Base-by-base conservation (phyloP, 2,797 vertebrate species). In the Cercopithecus hamlyni region DNA sequence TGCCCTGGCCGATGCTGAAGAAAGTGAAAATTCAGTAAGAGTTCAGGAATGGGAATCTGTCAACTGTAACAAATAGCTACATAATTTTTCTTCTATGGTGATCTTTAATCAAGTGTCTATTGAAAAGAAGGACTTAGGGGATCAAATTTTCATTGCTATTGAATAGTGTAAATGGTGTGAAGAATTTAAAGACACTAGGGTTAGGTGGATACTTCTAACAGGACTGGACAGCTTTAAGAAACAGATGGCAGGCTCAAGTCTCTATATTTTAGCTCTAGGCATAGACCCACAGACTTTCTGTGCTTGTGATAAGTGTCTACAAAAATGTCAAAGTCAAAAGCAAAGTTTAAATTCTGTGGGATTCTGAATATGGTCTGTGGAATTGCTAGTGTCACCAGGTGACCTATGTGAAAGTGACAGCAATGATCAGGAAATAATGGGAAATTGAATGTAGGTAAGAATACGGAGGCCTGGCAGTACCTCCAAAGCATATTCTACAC, bases 61-160 rank as follows among this genome's bases (percentile, higher is more conserved):
- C 76, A 88, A 81, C 33, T 0, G 0, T 61, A 82, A 90, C 11
- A 87, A 89, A 90, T 7, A 45, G 27, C 30, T 72, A 82, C 95
- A 76, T 72, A 83, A 52, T 30, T 36, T 91, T 80, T 73, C 64
- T 86, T 92, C 81, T 33, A 33, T 48, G 41, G 70, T 39, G 30
- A 75, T 77, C 45, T 94, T 90, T 85, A 94, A 70, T 79, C 58
- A 89, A 86, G 27, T 93, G 80, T 70, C 81, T 82, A 26, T 14
- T 70, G 86, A 76, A 88, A 84, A 93, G 94, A 93, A 95, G 48
- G 80, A 85, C 76, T 95, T 58, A 88, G 52, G 33, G 85, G 58
- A 95, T 96, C 77, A 94, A 75, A 93, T 20, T 93, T 81, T 96
- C 84, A 90, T 14, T 94, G 77, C 27, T 61, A 36, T 22, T 76